These are phyloP conservation scores for Sphaerodactylus townsendi DNA, from an alignment of 2,113 vertebrate genomes.

Conservation along the genomic window DNA sequence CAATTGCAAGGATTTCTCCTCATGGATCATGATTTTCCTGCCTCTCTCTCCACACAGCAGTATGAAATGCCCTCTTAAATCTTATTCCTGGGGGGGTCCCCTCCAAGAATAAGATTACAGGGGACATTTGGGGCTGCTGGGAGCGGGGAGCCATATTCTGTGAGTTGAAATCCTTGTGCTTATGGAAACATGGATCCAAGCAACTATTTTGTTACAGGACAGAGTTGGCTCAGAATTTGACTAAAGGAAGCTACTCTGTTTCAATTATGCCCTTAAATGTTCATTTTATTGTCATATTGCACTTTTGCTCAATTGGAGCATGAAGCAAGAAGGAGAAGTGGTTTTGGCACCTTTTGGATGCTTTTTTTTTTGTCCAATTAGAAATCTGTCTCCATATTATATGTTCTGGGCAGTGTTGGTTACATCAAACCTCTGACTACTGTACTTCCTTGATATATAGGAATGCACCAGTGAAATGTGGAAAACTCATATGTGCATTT, in stretches of 20 bases:
- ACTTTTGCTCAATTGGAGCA: background rate
- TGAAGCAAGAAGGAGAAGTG: background rate
- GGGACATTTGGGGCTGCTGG: too few relatives aligned
- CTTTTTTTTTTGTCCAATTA: background rate
- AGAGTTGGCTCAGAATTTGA: background rate
- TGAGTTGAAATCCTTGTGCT: too few relatives aligned
- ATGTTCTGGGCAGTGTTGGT: background rate
- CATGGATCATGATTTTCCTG: too few relatives aligned
- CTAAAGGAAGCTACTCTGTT: background rate
- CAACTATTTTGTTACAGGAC: too few relatives aligned
- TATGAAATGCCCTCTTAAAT: too few relatives aligned
- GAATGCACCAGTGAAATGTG: background rate
- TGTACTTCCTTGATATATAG: background rate
- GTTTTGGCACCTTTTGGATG: background rate
- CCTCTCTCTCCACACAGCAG: too few relatives aligned
- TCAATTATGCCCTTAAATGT: background rate
- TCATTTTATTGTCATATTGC: too few relatives aligned
- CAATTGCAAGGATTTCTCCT: background rate
- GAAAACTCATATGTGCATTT: background rate
- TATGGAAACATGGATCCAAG: too few relatives aligned
- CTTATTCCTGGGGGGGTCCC: too few relatives aligned
- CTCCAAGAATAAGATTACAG: too few relatives aligned
- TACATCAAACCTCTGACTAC: background rate
- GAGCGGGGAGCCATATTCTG: too few relatives aligned
- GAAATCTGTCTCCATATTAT: background rate